These are phyloP conservation scores for Paraplagusia blochii DNA, from an alignment of 2,113 vertebrate species.

Conservation along the genomic window DNA sequence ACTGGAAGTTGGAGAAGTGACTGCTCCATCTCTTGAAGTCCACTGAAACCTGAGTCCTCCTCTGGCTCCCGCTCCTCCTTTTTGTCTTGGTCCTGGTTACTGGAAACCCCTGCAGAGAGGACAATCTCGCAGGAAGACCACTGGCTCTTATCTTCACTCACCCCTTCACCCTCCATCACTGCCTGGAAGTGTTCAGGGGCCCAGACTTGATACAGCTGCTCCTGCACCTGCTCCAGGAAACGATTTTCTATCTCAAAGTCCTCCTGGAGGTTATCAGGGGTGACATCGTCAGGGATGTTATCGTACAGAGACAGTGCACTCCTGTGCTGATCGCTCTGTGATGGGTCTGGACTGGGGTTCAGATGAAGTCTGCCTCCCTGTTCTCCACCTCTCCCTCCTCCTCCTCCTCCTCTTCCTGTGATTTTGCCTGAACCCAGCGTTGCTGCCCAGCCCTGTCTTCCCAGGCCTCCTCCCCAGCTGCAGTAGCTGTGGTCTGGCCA, in stretches of 20 bases:
- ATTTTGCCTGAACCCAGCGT: constrained; percentile 33
- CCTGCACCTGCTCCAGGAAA: constrained; percentile 28
- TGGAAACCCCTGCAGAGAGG: constrained; percentile 33
- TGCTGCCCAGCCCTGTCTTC: constrained; percentile 51
- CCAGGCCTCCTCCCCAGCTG: constrained; percentile 64
- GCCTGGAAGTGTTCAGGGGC: constrained; percentile 14
- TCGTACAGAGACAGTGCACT: constrained; percentile 67
- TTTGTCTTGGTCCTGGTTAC: constrained; percentile 37
- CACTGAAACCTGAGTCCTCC: constrained; percentile 42
- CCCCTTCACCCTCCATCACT: constrained; percentile 23
- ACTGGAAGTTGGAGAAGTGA: constrained; percentile 5
- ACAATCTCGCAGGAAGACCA: constrained; percentile 58
- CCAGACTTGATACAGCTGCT: constrained; percentile 22
- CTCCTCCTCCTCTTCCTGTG: constrained; percentile 25
- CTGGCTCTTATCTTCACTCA: constrained; percentile 43
- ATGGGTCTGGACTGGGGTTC: constrained; percentile 46
- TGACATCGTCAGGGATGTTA: constrained; percentile 27
- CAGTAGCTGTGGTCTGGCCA: constrained; percentile 67
- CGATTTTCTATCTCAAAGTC: constrained; percentile 45
- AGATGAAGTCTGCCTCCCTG: constrained; percentile 26
- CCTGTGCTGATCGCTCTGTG: constrained; percentile 53
- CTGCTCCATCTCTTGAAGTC: constrained; percentile 5
- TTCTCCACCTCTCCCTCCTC: constrained; percentile 41
- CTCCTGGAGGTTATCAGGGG: constrained; percentile 3
- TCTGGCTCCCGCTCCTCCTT: constrained; percentile 30